Evolutionary conservation across 2,888 invertebrate genomes (phyloP), one percentile per base, ranked within the genome.

Genomic region (Podotricha telesiphe): DNA sequence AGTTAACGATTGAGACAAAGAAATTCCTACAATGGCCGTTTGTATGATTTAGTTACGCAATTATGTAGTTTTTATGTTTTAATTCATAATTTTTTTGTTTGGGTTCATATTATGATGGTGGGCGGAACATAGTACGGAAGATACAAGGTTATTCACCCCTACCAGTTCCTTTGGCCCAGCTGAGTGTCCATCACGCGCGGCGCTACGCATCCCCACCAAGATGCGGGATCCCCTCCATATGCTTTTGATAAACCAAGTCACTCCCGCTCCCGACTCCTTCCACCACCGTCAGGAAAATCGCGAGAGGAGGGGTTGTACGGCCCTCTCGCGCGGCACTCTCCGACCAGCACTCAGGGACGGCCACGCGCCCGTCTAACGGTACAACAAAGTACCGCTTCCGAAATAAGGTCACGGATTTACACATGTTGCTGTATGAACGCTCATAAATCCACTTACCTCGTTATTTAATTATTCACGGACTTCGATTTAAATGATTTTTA

Each of bases 191-290:
- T 85, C 86, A 85, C 85, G 82, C 82, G 80, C 76, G 81, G 78
- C 86, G 84, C 84, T 80, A 83, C 89, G 88, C 93, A 93, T 92
- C 93, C 93, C 93, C 93, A 91, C 93, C 93, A 89, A 88, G 82
- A 78, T 83, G 82, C 87, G 88, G 86, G 91, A 91, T 92, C 93
- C 93, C 93, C 93, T 92, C 93, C 93, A 93, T 89, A 82, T 86
- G 86, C 84, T 86, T 85, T 79, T 82, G 77, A 78, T 75, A 81
- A 78, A 88, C 87, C 86, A 91, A 91, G 88, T 90, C 88, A 90
- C 91, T 90, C 89, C 92, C 92, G 91, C 90, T 91, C 92, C 91
- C 91, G 88, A 83, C 91, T 87, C 88, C 84, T 89, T 89, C 92
- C 91, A 88, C 91, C 89, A 88, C 89, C 82, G 85, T 80, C 85